Base-by-base conservation (phyloP, 2,113 vertebrate genomes). In the Pavo muticus region DNA sequence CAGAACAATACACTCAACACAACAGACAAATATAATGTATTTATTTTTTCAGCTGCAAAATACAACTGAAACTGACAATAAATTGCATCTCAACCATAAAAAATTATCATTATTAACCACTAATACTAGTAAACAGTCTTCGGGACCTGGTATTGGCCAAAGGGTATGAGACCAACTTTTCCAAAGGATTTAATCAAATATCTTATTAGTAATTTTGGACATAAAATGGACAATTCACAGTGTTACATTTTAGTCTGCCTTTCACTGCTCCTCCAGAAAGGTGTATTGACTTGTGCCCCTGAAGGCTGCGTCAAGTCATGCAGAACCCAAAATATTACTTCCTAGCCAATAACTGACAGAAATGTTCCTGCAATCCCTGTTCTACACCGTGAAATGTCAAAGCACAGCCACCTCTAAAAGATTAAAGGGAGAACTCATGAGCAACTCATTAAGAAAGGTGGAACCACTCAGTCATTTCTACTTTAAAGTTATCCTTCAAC, bases 311-410 rank as follows among this genome's bases (percentile, higher is more conserved):
- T 87, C 89, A 95, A 96, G 91, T 95, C 95, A 97, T 94, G 94
- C 95, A 96, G 90, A 96, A 95, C 59, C 83, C 73, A 56, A 79
- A 90, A 96, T 61, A 95, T 97, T 96, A 94, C 83, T 95, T 97
- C 94, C 94, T 87, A 65, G 48, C 88, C 91, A 93, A 78, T 93
- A 92, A 75, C 87, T 91, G 90, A 93, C 90, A 95, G 88, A 95
- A 97, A 96, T 95, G 84, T 91, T 96, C 61, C 75, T 93, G 87
- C 50, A 88, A 32, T 91, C 59, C 0, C 94, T 94, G 90, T 67
- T 86, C 82, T 86, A 79, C 94, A 86, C 91, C 54, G 11, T 67
- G 91, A 94, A 85, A 95, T 91, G 90, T 96, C 94, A 87, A 93
- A 95, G 57, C 84, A 95, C 81, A 86, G 85, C 87, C 69, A 93